These are phyloP conservation scores for Congeria kusceri DNA, from an alignment of 2,888 invertebrate species.

Conservation along the genomic window DNA sequence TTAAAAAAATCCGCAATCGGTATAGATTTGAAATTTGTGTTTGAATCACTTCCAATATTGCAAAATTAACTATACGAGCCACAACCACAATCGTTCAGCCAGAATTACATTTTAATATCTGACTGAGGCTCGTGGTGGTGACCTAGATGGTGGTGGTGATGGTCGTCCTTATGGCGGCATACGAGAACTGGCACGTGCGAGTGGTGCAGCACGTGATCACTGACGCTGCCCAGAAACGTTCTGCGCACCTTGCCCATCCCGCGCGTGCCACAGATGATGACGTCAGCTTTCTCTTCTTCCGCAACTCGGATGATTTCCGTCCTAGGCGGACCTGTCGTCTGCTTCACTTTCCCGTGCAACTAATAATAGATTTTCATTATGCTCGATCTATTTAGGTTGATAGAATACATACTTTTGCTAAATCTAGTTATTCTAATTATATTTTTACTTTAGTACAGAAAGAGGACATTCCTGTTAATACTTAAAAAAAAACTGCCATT, in stretches of 20 bases:
- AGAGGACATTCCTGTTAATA: no score
- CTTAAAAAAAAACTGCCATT: no score
- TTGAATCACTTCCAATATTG: no score
- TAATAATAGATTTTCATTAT: constrained; percentile 7
- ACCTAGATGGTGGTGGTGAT: constrained; percentile 44
- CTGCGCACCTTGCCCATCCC: constrained; percentile 64
- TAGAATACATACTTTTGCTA: no score
- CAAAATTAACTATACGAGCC: no score
- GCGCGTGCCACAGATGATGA: constrained; percentile 63
- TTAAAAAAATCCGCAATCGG: no score
- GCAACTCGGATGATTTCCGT: constrained; percentile 48
- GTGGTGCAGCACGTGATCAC: constrained; percentile 69
- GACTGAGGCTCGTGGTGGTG: constrained; percentile 13
- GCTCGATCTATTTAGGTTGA: no score
- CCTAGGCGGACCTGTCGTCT: constrained; percentile 40
- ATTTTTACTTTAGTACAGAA: no score
- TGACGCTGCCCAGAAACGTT: constrained; percentile 67
- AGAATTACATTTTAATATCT: constrained; percentile 30
- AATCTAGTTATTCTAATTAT: no score
- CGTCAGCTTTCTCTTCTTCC: constrained; percentile 58
- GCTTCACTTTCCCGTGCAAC: constrained; percentile 58
- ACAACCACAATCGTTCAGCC: background rate
- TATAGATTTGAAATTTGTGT: no score
- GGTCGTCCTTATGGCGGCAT: constrained; percentile 63
- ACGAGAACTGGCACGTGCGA: constrained; percentile 66